A percentile compares a stretch with the other conserved stretches of the same genome.
phyloP scores from a whole-genome alignment of 2,888 invertebrate species.

The Molorchus minor region DNA sequence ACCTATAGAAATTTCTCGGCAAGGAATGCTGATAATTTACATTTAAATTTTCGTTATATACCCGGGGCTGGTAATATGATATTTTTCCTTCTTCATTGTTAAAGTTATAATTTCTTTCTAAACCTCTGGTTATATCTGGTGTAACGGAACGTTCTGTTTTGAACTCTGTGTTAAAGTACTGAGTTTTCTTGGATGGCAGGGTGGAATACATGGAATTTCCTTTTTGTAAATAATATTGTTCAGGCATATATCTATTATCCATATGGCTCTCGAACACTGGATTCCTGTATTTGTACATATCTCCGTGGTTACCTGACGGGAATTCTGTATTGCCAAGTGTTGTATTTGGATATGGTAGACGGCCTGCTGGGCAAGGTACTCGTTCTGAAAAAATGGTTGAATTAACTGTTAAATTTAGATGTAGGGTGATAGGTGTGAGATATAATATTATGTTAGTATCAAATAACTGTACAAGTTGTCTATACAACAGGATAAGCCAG shows the following conservation, averaged over 20 bases:
- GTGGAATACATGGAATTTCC: slow-evolving; percentile 58
- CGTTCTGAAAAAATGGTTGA: slow-evolving; percentile 54
- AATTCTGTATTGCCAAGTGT: slow-evolving; percentile 49
- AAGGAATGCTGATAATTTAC: slow-evolving; percentile 21
- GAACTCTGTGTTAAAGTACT: slow-evolving; percentile 57
- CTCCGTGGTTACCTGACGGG: slow-evolving; percentile 31
- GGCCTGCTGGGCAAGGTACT: slow-evolving; percentile 51
- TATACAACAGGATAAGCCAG: too few species aligned
- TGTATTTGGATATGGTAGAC: slow-evolving; percentile 31
- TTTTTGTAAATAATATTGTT: slow-evolving; percentile 48
- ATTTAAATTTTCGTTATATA: background rate
- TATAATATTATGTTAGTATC: too few species aligned
- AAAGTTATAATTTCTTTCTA: slow-evolving; percentile 48
- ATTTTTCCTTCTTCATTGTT: slow-evolving; percentile 26
- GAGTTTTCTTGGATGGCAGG: slow-evolving; percentile 62
- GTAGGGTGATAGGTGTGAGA: too few species aligned
- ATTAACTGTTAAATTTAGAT: too few species aligned
- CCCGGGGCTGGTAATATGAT: background rate
- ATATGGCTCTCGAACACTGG: slow-evolving; percentile 36
- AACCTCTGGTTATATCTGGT: slow-evolving; percentile 65
- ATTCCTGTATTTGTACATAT: slow-evolving; percentile 49
- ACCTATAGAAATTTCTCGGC: slow-evolving; percentile 34
- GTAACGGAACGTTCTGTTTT: slow-evolving; percentile 64
- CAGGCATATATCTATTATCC: slow-evolving; percentile 43
- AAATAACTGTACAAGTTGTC: too few species aligned